Evolutionary conservation across 2,113 vertebrate genomes (phyloP).

Genomic region (Cololabis saira): DNA sequence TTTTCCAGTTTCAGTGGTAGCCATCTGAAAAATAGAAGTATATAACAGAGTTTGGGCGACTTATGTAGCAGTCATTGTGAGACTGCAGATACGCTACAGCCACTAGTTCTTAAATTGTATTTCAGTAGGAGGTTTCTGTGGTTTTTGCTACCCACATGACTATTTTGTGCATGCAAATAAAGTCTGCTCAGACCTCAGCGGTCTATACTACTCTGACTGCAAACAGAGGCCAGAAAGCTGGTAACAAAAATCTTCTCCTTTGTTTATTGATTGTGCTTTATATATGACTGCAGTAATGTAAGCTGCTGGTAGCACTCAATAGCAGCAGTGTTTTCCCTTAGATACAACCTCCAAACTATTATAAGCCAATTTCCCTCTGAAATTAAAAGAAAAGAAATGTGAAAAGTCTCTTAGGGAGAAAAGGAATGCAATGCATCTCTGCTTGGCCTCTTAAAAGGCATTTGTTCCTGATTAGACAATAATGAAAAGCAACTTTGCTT

Average conservation of each 20-base stretch:
- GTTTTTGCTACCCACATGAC: background rate
- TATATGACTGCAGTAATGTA: background rate
- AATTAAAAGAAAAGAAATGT: background rate
- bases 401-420: background rate
- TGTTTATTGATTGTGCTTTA: background rate
- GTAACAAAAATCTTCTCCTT: background rate
- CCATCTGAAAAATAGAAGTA: too few relatives aligned
- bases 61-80: background rate
- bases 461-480: too few relatives aligned
- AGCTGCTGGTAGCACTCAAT: background rate
- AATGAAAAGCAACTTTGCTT: background rate
- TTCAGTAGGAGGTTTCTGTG: background rate
- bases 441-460: too few relatives aligned
- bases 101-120: background rate
- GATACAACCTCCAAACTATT: background rate
- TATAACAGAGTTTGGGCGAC: background rate
- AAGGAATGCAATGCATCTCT: background rate
- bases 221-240: background rate
- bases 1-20: background rate
- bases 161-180: background rate
- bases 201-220: background rate
- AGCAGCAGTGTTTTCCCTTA: background rate
- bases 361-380: background rate
- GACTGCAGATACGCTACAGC: background rate
- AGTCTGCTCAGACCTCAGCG: background rate